phyloP scores from a whole-genome alignment of 2,888 invertebrate genomes.

The Nymphalis urticae region DNA sequence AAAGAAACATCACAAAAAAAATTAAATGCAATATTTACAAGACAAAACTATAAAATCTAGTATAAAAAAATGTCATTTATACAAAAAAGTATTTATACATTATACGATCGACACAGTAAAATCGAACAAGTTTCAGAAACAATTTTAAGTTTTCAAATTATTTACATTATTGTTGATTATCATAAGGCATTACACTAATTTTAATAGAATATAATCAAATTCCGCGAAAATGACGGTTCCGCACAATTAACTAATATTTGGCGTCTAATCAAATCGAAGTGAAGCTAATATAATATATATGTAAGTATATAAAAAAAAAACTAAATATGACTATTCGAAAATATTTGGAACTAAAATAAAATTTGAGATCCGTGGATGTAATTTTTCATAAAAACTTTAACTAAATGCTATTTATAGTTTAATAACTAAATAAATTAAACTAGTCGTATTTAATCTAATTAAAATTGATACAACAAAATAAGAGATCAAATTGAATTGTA shows the following conservation, averaged over 20 bases:
- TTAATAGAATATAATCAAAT: conserved; percentile 6
- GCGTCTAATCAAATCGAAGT: conserved; percentile 64
- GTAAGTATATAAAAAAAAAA: conserved; percentile 44
- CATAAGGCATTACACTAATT: neutral
- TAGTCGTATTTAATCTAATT: conserved; percentile 60
- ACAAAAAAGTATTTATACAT: conserved; percentile 53
- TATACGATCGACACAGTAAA: conserved; percentile 58
- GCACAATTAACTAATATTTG: conserved; percentile 75
- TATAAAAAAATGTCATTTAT: conserved; percentile 49
- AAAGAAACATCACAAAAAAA: conserved; percentile 66
- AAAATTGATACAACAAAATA: conserved; percentile 71
- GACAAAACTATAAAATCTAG: conserved; percentile 52
- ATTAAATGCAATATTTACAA: conserved; percentile 79
- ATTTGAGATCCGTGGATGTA: conserved; percentile 70
- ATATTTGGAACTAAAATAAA: conserved; percentile 77
- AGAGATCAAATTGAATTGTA: conserved; percentile 78
- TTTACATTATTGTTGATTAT: conserved; percentile 34
- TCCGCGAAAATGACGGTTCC: conserved; percentile 17
- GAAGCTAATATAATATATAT: conserved; percentile 43
- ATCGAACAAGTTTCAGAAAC: conserved; percentile 48
- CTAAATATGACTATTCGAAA: conserved; percentile 69
- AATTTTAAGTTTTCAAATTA: conserved; percentile 36
- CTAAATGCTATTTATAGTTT: conserved; percentile 53
- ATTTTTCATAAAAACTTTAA: conserved; percentile 49
- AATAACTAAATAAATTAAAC: conserved; percentile 67